Base-by-base conservation (phyloP, 2,888 invertebrate genomes). In the Sarcophaga rosellei region DNA sequence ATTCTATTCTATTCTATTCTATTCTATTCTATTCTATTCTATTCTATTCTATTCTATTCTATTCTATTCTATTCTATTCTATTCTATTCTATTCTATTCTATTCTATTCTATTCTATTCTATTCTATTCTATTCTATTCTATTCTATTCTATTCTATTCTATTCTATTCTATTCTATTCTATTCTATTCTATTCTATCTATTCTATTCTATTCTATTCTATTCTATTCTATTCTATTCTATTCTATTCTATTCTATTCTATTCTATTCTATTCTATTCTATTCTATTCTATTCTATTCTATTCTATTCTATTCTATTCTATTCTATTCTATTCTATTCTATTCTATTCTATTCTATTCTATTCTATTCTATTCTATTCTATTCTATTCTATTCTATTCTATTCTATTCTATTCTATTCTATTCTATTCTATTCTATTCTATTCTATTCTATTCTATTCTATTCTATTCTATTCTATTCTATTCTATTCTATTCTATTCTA, bases 381-480 rank as follows among this genome's bases (percentile, higher is more conserved):
- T 72, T 65, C 63, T 79, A 61, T 66, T 76, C 66, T 76, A 65
- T 76, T 76, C 66, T 76, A 65, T 77, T 77, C 68, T 77, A 65
- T 77, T 77, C 68, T 77, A 65, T 77, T 77, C 68, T 77, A 65
- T 77, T 77, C 68, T 77, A 65, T 77, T 77, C 68, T 77, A 65
- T 77, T 77, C 68, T 77, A 65, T 77, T 77, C 68, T 77, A 65
- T 77, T 77, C 53, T 62, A 65, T 77, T 77, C 68, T 66, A 65
- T 77, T 77, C 68, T 66, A 65, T 77, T 77, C 68, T 77, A 65
- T 77, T 66, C 68, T 66, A 65, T 77, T 77, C 68, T 66, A 66
- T 57, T 77, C 68, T 66, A 59, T 44, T 72, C 72, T 63, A 62
- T 35, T 63, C 68, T 53, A 53, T 47, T 72, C 79, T 72, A 47